phyloP scores from a whole-genome alignment of 2,113 vertebrate genomes.

The Tautogolabrus adspersus region DNA sequence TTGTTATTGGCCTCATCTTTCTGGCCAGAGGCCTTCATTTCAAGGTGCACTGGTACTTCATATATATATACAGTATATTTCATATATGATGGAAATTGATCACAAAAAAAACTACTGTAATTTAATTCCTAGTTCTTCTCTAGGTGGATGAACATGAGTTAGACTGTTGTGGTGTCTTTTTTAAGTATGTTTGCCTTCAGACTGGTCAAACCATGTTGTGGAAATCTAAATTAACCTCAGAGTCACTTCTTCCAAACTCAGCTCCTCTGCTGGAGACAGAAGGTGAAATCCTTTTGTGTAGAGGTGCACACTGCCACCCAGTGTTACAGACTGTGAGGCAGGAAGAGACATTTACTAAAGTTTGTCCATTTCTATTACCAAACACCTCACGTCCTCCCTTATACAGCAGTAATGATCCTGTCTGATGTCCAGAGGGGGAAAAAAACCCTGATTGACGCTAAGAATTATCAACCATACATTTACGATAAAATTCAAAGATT shows the following conservation, averaged over 20 bases:
- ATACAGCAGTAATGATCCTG: neutral
- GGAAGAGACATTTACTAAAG: constrained; percentile 30
- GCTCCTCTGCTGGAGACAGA: constrained; percentile 48
- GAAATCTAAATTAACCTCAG: constrained; percentile 12
- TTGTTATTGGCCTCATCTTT: no score
- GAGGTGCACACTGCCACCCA: constrained; percentile 83
- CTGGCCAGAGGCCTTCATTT: no score
- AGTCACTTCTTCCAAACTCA: constrained; percentile 20
- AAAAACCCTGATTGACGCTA: neutral
- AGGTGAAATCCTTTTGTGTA: constrained; percentile 58
- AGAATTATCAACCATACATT: neutral
- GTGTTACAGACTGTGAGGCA: constrained; percentile 64
- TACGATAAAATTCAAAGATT: neutral
- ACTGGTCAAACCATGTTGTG: constrained; percentile 9
- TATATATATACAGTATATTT: no score
- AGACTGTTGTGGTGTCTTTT: neutral
- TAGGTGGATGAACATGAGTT: no score
- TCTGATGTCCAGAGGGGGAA: neutral
- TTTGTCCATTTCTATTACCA: constrained; percentile 15
- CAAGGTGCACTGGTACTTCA: no score
- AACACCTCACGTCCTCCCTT: neutral
- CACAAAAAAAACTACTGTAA: no score
- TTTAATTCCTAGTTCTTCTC: no score
- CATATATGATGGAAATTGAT: no score
- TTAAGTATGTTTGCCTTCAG: neutral